Percentiles rank a stretch among this genome's conserved stretches.
Conservation (phyloP, 2,888 invertebrate species). For the Orchesella flavescens region DNA sequence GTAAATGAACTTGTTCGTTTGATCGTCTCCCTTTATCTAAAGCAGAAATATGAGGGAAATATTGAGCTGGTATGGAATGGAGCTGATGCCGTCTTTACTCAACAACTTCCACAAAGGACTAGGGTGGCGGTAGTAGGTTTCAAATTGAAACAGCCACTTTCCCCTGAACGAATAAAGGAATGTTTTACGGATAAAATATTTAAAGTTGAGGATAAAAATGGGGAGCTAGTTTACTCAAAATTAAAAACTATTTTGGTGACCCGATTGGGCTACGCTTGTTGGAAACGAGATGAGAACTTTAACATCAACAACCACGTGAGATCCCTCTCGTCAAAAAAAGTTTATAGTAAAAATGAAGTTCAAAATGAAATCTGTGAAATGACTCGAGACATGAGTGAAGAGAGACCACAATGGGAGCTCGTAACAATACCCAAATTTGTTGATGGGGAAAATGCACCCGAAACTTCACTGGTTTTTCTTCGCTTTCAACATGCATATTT, state of each 20-base stretch:
- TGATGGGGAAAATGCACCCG: neutral
- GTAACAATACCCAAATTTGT: neutral
- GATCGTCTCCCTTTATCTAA: neutral
- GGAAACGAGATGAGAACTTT: neutral
- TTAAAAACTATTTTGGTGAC: neutral
- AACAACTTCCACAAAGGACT: neutral
- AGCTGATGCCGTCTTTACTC: neutral
- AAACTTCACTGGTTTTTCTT: neutral
- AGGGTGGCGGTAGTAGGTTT: neutral
- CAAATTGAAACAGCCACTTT: neutral
- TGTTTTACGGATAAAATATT: neutral
- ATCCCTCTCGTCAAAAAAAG: neutral
- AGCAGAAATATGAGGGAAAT: neutral
- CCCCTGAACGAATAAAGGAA: neutral
- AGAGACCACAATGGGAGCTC: neutral
- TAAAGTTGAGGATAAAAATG: no score
- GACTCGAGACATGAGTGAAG: neutral
- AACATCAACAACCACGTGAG: neutral
- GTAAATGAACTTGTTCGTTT: neutral
- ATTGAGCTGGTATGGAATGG: neutral
- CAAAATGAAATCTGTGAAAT: neutral
- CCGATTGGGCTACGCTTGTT: conserved; percentile 1
- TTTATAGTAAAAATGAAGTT: neutral
- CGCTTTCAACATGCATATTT: neutral
- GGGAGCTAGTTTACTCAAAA: neutral